Base-by-base conservation (phyloP, 2,888 invertebrate species). In the Cheilosia vulpina region DNA sequence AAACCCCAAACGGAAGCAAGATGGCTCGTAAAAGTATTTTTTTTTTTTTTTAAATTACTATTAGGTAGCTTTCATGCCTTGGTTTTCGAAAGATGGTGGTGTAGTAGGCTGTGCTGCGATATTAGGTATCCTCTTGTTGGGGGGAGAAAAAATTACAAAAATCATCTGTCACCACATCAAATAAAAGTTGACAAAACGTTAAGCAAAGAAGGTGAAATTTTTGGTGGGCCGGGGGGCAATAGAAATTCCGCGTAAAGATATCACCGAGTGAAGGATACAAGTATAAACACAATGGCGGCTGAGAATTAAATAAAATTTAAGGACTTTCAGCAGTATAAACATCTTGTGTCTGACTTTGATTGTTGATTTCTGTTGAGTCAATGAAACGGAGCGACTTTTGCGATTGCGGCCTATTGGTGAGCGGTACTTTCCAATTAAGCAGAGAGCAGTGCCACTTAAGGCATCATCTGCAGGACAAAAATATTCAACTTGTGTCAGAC, bases 131-230 rank as follows among this genome's bases (percentile, higher is more conserved):
- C 57, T 55, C 24, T 52, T 71, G 80, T 80, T n/a, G 53, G 60
- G 47, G 17, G 34, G 60, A 27, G 43, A 53, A 45, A 71, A 84
- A 72, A 81, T 85, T 81, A 72, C 81, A 76, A 81, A 85, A 85
- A 81, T 85, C 85, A 85, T 85, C 85, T 85, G 85, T 85, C 85
- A 85, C 85, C 85, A 76, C 81, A 85, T 85, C 76, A 85, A 85
- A 85, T 80, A 85, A 85, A 85, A 81, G 81, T 85, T 81, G 80
- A 81, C 81, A 85, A 85, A 85, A 85, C 81, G 85, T 76, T 68
- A 62, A 66, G 85, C 75, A 71, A 84, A 76, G 75, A 75, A 80
- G 80, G 80, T 80, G 76, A 85, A 85, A 72, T 68, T 7, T 31
- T 7, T 2, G 31, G 9, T 9, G 6, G 27, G 27, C 27, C 0